Base-by-base conservation (phyloP, 1,140 invertebrate genomes). In the Zaprionus vittiger region DNA sequence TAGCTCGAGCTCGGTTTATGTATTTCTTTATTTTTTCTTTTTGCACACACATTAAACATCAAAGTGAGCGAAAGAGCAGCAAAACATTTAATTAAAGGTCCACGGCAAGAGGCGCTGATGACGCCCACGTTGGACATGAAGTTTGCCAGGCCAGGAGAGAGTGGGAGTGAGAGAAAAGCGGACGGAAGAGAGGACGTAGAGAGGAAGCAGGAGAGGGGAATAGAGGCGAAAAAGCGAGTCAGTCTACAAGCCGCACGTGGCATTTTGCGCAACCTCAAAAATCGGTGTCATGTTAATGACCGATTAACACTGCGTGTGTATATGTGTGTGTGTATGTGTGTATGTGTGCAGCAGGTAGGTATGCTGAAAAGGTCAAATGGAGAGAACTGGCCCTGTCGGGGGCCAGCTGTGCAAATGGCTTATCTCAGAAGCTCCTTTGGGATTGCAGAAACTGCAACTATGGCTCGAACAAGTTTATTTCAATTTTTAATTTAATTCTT, bases 201-300 rank as follows among this genome's bases (percentile, higher is more conserved):
- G 11, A 20, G 34, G 1, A 57, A 38, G 28, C 52, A 55, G 73
- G 17, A 38, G 20, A 31, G 24, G 41, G 24, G 17, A 28, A 6
- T 17, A 41, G 17, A 44, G 52, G 14, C 6, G 3, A 15, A 3
- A 0, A 3, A 56, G 22, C 24, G 14, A 56, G 54, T 24, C 11
- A n/a, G 54, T 67, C 6, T 26, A 56, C 49, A 26, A 31, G 49
- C 38, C 54, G 68, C 69, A 73, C 74, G 65, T 62, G 75, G 74
- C 83, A 73, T 78, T 83, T 78, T 68, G 73, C 71, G 68, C 62
- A 83, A 89, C 86, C 68, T 54, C 28, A 73, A 73, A 87, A 89
- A 87, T 83, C 84, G 81, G 78, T 81, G 84, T 83, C 84, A 83
- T 87, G 84, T 80, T 79, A 87, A 83, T 87, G 80, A 87, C 80